phyloP scores from a whole-genome alignment of 2,797 vertebrate genomes.

The Danio aesculapii region DNA sequence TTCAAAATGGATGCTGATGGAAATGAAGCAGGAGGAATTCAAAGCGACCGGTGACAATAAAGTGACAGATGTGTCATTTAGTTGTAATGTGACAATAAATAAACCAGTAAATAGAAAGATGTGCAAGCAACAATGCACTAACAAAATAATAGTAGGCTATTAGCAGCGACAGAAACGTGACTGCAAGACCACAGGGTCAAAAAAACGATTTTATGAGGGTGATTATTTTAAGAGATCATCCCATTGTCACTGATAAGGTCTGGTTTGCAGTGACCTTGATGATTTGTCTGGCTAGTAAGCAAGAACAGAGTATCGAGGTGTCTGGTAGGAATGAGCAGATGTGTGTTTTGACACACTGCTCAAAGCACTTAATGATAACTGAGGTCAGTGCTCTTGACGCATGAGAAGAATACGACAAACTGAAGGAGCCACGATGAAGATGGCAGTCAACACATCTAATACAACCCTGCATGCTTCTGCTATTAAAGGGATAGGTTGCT shows the following conservation, averaged over 20 bases:
- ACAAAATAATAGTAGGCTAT: background rate
- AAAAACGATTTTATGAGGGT: background rate
- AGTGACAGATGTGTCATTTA: slow-evolving; percentile 7
- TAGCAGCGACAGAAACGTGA: slow-evolving; percentile 1
- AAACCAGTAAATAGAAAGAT: slow-evolving; percentile 19
- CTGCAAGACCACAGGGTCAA: background rate
- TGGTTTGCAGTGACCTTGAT: background rate
- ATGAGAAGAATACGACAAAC: slow-evolving; percentile 9
- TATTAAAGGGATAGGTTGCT: too few species aligned
- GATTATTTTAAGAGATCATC: background rate
- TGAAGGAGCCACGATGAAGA: background rate
- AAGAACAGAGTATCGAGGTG: background rate
- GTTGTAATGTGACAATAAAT: slow-evolving; percentile 10
- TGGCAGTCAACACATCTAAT: background rate
- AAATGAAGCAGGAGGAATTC: slow-evolving; percentile 9
- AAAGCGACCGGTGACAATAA: background rate
- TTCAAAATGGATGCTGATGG: background rate
- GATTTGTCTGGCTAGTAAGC: background rate
- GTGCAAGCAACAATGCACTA: slow-evolving; percentile 26
- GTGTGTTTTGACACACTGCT: background rate
- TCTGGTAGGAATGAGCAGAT: background rate
- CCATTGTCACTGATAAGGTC: background rate
- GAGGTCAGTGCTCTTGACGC: background rate
- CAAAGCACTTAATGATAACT: slow-evolving; percentile 2
- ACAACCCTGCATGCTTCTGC: background rate